phyloP scores from a whole-genome alignment of 2,888 invertebrate species.

The Bembecia ichneumoniformis region DNA sequence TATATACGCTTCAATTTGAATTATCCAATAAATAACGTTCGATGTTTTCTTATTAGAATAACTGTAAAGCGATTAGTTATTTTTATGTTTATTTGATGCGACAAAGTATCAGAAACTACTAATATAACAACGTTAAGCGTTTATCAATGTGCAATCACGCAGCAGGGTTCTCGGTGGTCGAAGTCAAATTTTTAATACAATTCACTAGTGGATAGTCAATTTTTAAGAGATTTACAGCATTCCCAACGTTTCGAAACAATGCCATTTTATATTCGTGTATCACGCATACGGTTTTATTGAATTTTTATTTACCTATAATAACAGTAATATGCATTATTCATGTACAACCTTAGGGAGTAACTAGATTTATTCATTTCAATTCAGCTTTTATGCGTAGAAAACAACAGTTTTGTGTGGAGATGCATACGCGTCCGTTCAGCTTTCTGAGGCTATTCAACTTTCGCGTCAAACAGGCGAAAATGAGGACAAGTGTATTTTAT shows the following conservation, averaged over 20 bases:
- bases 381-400: too few species aligned
- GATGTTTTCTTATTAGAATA: conserved; percentile 27
- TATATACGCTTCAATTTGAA: too few species aligned
- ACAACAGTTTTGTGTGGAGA: too few species aligned
- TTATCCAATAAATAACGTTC: background rate
- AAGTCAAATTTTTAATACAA: conserved; percentile 38
- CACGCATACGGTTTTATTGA: conserved; percentile 3
- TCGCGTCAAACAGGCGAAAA: too few species aligned
- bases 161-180: conserved; percentile 35
- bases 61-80: conserved; percentile 18
- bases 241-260: conserved; percentile 15
- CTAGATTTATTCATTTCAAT: too few species aligned
- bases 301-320: conserved; percentile 24
- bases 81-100: conserved; percentile 38
- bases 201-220: conserved; percentile 32
- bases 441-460: too few species aligned
- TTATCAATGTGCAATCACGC: conserved; percentile 34
- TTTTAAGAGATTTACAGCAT: conserved; percentile 34
- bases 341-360: too few species aligned
- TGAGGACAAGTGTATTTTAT: too few species aligned
- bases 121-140: conserved; percentile 23
- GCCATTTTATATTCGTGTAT: conserved; percentile 15
- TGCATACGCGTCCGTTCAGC: too few species aligned
- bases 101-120: conserved; percentile 36
- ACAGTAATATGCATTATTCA: conserved; percentile 4